phyloP scores from a whole-genome alignment of 2,113 vertebrate genomes.

The Cheirogaleus medius region DNA sequence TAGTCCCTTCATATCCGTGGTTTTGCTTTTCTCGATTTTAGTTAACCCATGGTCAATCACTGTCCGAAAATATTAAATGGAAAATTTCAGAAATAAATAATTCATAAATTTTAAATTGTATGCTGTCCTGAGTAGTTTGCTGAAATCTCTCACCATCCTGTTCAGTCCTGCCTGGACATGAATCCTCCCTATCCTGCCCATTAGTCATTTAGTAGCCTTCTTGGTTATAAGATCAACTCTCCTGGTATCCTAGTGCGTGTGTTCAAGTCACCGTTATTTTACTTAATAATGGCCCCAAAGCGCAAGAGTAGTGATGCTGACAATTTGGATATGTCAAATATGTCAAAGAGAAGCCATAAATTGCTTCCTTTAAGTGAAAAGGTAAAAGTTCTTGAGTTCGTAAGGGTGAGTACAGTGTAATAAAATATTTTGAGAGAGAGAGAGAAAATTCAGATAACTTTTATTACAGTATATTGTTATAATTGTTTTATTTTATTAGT shows the following conservation, averaged over 20 bases:
- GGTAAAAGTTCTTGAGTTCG: background rate
- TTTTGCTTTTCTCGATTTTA: background rate
- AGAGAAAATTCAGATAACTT: background rate
- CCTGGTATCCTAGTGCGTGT: background rate
- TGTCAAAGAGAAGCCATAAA: background rate
- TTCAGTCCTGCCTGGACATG: background rate
- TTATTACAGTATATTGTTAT: background rate
- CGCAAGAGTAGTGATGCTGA: background rate
- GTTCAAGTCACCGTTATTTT: background rate
- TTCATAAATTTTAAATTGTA: background rate
- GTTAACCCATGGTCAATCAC: background rate
- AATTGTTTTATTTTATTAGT: background rate
- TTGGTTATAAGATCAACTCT: background rate
- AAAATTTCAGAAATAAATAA: background rate
- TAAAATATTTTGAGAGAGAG: background rate
- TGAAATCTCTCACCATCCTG: background rate
- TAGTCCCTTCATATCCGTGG: background rate
- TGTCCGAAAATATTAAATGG: background rate
- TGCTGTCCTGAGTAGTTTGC: background rate
- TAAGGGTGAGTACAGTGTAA: background rate
- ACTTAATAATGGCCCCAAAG: background rate
- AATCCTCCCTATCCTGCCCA: background rate
- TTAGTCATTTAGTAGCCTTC: background rate
- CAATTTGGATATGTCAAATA: background rate
- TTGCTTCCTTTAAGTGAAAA: background rate